Evolutionary conservation across 2,797 vertebrate genomes (phyloP).

Genomic region (Pseudocheirus occidentalis): DNA sequence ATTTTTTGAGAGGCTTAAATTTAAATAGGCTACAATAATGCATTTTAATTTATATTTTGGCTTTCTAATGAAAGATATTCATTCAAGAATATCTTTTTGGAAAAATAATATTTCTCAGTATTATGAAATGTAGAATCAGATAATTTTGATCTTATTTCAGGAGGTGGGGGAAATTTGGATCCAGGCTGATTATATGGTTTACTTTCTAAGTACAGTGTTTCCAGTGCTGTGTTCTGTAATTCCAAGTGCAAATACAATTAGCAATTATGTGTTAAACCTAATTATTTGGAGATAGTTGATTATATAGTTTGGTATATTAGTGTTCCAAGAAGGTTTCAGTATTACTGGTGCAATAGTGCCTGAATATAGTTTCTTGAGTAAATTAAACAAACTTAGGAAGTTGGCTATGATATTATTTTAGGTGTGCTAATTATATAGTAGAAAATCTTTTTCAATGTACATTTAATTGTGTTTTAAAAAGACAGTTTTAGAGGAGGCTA

Average conservation of each 20-base stretch:
- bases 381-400: conserved; percentile 48
- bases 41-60: not conserved
- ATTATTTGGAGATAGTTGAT: conserved; percentile 66
- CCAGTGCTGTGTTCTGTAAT: conserved; percentile 53
- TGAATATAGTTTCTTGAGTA: conserved; percentile 54
- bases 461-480: conserved; percentile 33
- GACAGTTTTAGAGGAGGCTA: not conserved
- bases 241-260: conserved; percentile 71
- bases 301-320: conserved; percentile 51
- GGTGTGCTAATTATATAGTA: not conserved
- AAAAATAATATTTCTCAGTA: conserved; percentile 38
- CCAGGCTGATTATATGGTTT: conserved; percentile 46
- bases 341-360: conserved; percentile 52
- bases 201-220: conserved; percentile 64
- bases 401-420: conserved; percentile 41
- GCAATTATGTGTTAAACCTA: conserved; percentile 71
- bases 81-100: conserved; percentile 48
- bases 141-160: conserved; percentile 67
- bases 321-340: conserved; percentile 53
- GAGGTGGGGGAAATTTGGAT: conserved; percentile 53
- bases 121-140: conserved; percentile 47
- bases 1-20: not conserved
- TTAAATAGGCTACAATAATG: conserved; percentile 26
- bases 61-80: conserved; percentile 36
- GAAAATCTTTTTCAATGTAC: conserved; percentile 36